Conservation (phyloP, 2,888 invertebrate species). For the Iphiclides podalirius region DNA sequence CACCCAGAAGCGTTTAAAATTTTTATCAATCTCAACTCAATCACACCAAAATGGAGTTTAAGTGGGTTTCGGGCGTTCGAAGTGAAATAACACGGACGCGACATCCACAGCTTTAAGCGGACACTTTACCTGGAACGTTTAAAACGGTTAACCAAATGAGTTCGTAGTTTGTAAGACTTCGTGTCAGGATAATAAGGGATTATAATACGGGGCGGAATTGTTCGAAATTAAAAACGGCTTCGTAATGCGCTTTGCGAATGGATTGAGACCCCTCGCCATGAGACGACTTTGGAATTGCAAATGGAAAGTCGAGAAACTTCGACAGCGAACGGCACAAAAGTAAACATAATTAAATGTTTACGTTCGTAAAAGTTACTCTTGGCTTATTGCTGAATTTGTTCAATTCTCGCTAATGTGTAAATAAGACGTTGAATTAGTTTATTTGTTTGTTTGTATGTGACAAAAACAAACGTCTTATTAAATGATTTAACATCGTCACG, state of each 20-base stretch:
- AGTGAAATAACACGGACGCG: not conserved
- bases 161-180: conserved; percentile 19
- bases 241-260: conserved; percentile 26
- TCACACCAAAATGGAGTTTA: too few species aligned
- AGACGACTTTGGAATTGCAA: not conserved
- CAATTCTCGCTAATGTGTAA: not conserved
- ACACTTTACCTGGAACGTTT: conserved; percentile 6
- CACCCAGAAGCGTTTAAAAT: too few species aligned
- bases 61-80: too few species aligned
- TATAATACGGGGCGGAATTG: conserved; percentile 18
- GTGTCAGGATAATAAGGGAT: conserved; percentile 18
- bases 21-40: too few species aligned
- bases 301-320: not conserved
- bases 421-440: too few species aligned
- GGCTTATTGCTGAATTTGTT: not conserved
- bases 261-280: conserved; percentile 5
- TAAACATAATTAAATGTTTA: too few species aligned
- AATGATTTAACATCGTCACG: not conserved
- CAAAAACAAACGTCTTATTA: not conserved
- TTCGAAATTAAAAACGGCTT: conserved; percentile 24
- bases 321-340: too few species aligned
- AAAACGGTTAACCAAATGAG: conserved; percentile 16
- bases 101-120: not conserved
- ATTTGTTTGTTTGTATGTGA: too few species aligned
- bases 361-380: not conserved